A percentile compares a stretch with the other conserved stretches of the same genome.
phyloP scores from a whole-genome alignment of 2,888 invertebrate genomes.

The Yponomeuta malinellus region DNA sequence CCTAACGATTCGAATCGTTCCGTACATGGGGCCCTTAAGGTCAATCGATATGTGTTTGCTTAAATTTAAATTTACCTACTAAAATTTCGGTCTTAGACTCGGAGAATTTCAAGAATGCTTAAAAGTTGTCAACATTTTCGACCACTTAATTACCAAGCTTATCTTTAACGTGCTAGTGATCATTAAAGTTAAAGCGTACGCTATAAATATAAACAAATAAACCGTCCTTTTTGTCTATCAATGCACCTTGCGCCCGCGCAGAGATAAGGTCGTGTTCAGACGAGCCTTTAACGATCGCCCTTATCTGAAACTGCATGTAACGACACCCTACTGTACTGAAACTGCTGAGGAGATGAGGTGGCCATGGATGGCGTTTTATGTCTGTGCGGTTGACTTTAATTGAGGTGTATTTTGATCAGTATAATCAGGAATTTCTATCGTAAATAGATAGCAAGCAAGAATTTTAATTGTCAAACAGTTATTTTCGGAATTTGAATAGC shows the following conservation, averaged over 20 bases:
- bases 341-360: neutral
- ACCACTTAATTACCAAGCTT: neutral
- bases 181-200: neutral
- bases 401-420: too few species aligned
- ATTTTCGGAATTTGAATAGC: too few species aligned
- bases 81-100: too few species aligned
- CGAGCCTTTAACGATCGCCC: neutral
- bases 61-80: too few species aligned
- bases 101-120: neutral
- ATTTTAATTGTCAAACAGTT: too few species aligned
- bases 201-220: constrained; percentile 1
- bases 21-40: too few species aligned
- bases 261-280: constrained; percentile 1
- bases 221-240: neutral
- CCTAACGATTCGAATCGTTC: too few species aligned
- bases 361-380: neutral
- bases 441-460: too few species aligned
- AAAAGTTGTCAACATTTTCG: neutral
- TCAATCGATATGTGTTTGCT: too few species aligned
- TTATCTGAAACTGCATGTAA: neutral
- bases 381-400: neutral
- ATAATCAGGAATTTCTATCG: too few species aligned
- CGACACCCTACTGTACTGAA: neutral
- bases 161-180: neutral
- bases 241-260: neutral